Percentiles rank a stretch among this genome's conserved stretches.
Conservation (phyloP, 2,797 vertebrate genomes). For the Periophthalmus magnuspinnatus region DNA sequence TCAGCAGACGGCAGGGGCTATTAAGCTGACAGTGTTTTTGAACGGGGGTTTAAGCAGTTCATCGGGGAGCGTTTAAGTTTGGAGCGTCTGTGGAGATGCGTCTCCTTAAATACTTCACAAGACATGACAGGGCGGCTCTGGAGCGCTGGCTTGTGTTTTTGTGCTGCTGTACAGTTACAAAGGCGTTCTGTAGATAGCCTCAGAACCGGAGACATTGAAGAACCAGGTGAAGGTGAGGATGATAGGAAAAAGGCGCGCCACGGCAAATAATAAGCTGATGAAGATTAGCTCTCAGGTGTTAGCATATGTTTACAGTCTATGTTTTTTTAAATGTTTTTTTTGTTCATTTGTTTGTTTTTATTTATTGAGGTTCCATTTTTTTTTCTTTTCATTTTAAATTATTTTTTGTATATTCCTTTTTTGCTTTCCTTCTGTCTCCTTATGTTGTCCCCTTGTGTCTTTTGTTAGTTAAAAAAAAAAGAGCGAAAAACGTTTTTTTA, state of each 20-base stretch:
- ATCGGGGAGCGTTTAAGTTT: slow-evolving; percentile 47
- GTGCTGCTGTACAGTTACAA: neutral
- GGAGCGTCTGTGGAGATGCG: slow-evolving; percentile 43
- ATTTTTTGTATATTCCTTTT: too few relatives aligned
- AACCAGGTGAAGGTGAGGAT: slow-evolving; percentile 14
- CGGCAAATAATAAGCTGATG: neutral
- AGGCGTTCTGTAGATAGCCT: slow-evolving; percentile 6
- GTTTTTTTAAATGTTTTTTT: too few relatives aligned
- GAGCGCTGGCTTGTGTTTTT: slow-evolving; percentile 1
- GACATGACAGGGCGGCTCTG: slow-evolving; percentile 34
- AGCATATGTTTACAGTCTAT: neutral
- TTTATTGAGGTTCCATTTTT: too few relatives aligned
- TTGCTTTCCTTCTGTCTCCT: too few relatives aligned
- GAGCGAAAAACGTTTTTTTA: too few relatives aligned
- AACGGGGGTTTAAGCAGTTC: slow-evolving; percentile 58
- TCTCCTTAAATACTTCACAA: slow-evolving; percentile 35
- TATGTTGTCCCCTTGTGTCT: too few relatives aligned
- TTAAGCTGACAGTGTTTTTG: slow-evolving; percentile 62
- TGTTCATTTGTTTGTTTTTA: too few relatives aligned
- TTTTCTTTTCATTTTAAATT: too few relatives aligned
- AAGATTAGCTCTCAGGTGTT: neutral
- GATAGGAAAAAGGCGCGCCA: neutral
- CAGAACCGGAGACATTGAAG: slow-evolving; percentile 6
- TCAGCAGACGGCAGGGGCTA: slow-evolving; percentile 59
- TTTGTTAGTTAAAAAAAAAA: too few relatives aligned